A percentile compares a stretch with the other conserved stretches of the same genome.
phyloP scores from a whole-genome alignment of 2,888 invertebrate species.

The Hypercompe scribonia region DNA sequence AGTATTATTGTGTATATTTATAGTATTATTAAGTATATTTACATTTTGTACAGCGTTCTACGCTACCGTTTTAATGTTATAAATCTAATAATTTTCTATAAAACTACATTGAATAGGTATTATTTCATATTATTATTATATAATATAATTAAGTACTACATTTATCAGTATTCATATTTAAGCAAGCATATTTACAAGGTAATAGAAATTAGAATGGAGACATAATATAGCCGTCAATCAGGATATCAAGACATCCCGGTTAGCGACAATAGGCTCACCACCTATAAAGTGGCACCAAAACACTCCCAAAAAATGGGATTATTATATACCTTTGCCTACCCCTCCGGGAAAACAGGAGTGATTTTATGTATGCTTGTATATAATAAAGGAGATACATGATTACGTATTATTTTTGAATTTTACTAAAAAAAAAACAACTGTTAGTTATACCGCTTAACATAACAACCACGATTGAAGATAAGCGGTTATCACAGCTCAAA shows the following conservation, averaged over 20 bases:
- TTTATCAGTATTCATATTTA: constrained; percentile 25
- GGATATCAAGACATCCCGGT: too few species aligned
- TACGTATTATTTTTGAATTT: too few species aligned
- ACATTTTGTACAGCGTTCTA: constrained; percentile 53
- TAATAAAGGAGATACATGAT: too few species aligned
- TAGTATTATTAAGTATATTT: constrained; percentile 40
- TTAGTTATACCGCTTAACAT: background rate
- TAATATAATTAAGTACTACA: constrained; percentile 25
- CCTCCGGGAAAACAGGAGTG: too few species aligned
- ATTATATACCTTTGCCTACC: too few species aligned
- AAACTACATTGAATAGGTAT: constrained; percentile 28
- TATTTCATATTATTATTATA: constrained; percentile 21
- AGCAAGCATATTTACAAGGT: constrained; percentile 42
- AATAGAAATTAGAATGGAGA: background rate
- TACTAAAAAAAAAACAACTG: too few species aligned
- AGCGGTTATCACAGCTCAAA: background rate
- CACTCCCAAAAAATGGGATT: too few species aligned
- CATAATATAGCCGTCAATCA: background rate
- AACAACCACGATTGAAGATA: too few species aligned
- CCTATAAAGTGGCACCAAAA: too few species aligned
- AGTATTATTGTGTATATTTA: constrained; percentile 20
- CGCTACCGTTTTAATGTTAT: constrained; percentile 35
- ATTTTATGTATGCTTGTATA: too few species aligned
- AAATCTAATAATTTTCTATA: constrained; percentile 36
- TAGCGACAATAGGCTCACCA: too few species aligned